A percentile compares a stretch with the other conserved stretches of the same genome.
phyloP scores from a whole-genome alignment of 1,140 invertebrate genomes.

The Aphelenchoides fujianensis region DNA sequence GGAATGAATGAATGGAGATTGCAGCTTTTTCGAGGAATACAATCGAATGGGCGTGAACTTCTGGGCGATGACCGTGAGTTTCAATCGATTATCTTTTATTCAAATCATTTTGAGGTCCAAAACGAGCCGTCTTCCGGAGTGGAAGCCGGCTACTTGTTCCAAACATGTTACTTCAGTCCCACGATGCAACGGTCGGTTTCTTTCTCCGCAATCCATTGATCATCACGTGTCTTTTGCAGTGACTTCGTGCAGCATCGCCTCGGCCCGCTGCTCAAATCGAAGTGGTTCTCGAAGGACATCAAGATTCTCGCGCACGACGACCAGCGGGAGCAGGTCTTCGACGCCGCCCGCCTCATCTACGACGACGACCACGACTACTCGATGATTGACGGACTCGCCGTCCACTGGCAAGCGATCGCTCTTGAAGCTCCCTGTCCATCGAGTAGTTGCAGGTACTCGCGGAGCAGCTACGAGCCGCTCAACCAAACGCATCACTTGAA shows the following conservation, averaged over 20 bases:
- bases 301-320: constrained; percentile 35
- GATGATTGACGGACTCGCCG: constrained; percentile 15
- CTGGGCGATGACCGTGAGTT: constrained; percentile 69
- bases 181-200: constrained; percentile 44
- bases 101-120: too few relatives aligned
- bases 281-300: constrained; percentile 62
- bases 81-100: too few relatives aligned
- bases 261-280: constrained; percentile 5
- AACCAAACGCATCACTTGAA: constrained; percentile 19
- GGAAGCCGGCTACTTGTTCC: constrained; percentile 67
- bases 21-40: constrained; percentile 69
- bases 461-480: constrained; percentile 22
- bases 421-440: not conserved
- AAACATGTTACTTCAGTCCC: constrained; percentile 74
- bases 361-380: not conserved
- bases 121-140: constrained; percentile 66
- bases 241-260: constrained; percentile 27
- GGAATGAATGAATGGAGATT: constrained; percentile 9
- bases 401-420: constrained; percentile 4
- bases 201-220: constrained; percentile 7
- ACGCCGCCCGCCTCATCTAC: constrained; percentile 18
- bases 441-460: not conserved
- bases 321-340: constrained; percentile 22
- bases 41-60: constrained; percentile 62
- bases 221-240: constrained; percentile 21